Evolutionary conservation across 2,888 invertebrate species (phyloP).

Genomic region (Prenolepis imparis): DNA sequence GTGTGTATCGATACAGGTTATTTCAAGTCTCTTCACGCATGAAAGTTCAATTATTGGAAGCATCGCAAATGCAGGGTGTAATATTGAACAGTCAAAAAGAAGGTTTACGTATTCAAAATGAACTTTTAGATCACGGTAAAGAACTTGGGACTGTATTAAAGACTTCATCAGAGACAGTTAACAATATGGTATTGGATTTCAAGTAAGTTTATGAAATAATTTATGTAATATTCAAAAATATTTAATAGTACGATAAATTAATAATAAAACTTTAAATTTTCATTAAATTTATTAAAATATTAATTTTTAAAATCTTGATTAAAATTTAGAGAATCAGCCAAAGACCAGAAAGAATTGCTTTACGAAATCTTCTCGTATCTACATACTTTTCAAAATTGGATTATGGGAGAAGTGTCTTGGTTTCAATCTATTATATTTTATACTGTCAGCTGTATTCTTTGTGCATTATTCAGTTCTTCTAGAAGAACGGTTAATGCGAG

Average conservation of each 20-base stretch:
- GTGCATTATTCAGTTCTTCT: constrained; percentile 88
- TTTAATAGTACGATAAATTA: neutral
- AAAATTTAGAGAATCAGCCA: constrained; percentile 86
- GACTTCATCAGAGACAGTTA: constrained; percentile 86
- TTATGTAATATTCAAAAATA: neutral
- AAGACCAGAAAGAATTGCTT: constrained; percentile 88
- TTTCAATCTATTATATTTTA: constrained; percentile 90
- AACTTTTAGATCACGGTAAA: constrained; percentile 87
- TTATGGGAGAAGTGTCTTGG: constrained; percentile 89
- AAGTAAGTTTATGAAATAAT: constrained; percentile 78
- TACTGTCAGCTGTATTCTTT: constrained; percentile 86
- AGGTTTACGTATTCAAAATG: constrained; percentile 86
- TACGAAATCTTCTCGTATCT: constrained; percentile 88
- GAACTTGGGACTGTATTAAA: constrained; percentile 86
- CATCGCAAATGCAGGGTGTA: constrained; percentile 86
- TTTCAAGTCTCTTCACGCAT: constrained; percentile 84
- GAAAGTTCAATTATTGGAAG: constrained; percentile 86
- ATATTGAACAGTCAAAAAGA: constrained; percentile 86
- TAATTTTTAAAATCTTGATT: neutral
- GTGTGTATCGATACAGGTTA: constrained; percentile 72
- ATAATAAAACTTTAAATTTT: no score
- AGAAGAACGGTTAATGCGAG: constrained; percentile 88
- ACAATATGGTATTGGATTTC: constrained; percentile 87
- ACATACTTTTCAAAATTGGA: constrained; percentile 88
- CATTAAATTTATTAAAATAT: neutral